phyloP scores from a whole-genome alignment of 2,113 vertebrate genomes.

The Piprites chloris region DNA sequence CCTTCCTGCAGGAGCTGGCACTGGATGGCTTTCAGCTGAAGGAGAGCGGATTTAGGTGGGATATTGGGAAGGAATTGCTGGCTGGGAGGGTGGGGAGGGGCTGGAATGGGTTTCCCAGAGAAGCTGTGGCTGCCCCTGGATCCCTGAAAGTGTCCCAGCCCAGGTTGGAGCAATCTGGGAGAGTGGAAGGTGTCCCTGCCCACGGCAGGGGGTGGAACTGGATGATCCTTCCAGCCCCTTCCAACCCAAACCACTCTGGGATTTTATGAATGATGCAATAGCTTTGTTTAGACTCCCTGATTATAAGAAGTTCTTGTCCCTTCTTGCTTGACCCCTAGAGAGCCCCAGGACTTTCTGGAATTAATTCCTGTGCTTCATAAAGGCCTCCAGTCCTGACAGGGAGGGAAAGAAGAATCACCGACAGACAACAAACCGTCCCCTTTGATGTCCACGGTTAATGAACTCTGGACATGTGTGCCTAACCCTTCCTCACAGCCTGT shows the following conservation, averaged over 20 bases:
- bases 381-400: not conserved
- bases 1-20: not conserved
- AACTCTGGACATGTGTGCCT: not conserved
- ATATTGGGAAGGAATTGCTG: not conserved
- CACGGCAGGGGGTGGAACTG: rapidly evolving
- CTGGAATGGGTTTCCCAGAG: not conserved
- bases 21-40: not conserved
- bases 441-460: not conserved
- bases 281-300: not conserved
- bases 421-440: not conserved
- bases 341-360: not conserved
- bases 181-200: rapidly evolving
- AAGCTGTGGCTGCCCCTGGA: not conserved
- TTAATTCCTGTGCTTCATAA: not conserved
- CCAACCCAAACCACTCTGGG: not conserved
- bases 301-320: not conserved
- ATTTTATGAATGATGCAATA: not conserved
- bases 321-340: not conserved
- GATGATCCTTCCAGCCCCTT: not conserved
- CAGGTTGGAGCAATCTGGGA: not conserved
- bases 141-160: not conserved
- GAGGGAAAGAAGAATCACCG: not conserved
- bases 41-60: not conserved
- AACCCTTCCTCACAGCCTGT: not conserved
- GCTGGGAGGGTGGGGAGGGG: not conserved